Evolutionary conservation across 2,888 invertebrate species (phyloP).

Genomic region (Melieria omissa): DNA sequence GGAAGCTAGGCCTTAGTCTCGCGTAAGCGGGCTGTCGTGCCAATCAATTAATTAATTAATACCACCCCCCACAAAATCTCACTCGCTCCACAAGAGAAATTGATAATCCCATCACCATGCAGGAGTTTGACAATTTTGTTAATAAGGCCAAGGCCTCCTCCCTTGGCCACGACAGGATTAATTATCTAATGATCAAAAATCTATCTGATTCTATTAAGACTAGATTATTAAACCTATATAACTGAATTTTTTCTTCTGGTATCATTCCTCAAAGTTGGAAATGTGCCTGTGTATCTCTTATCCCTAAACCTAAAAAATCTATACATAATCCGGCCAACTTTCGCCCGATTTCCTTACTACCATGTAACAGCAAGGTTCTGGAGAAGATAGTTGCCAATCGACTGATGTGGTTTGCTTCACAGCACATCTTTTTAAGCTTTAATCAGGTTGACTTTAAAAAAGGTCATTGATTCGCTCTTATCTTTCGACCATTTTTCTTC

Average conservation of each 20-base stretch:
- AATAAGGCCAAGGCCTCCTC: neutral
- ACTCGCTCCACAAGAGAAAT: constrained; percentile 2
- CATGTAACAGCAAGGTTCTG: neutral
- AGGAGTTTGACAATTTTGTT: neutral
- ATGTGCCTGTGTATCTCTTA: neutral
- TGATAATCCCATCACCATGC: constrained; percentile 2
- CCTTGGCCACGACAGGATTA: neutral
- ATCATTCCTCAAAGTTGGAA: constrained; percentile 9
- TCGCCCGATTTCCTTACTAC: neutral
- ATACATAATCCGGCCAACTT: neutral
- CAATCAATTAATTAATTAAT: no score
- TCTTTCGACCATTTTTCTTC: constrained; percentile 7
- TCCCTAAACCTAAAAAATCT: neutral
- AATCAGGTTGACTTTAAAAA: constrained; percentile 5
- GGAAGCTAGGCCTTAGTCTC: no score
- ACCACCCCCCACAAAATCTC: neutral
- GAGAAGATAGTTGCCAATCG: neutral
- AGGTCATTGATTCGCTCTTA: constrained; percentile 5
- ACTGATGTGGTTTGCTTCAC: neutral
- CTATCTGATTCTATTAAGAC: neutral
- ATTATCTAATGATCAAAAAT: neutral
- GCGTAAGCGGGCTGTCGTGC: no score
- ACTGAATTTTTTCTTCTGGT: neutral
- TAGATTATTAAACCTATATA: neutral
- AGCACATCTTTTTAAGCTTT: neutral